These are phyloP conservation scores for Urocyon cinereoargenteus DNA, from an alignment of 2,797 vertebrate genomes.

Conservation along the genomic window DNA sequence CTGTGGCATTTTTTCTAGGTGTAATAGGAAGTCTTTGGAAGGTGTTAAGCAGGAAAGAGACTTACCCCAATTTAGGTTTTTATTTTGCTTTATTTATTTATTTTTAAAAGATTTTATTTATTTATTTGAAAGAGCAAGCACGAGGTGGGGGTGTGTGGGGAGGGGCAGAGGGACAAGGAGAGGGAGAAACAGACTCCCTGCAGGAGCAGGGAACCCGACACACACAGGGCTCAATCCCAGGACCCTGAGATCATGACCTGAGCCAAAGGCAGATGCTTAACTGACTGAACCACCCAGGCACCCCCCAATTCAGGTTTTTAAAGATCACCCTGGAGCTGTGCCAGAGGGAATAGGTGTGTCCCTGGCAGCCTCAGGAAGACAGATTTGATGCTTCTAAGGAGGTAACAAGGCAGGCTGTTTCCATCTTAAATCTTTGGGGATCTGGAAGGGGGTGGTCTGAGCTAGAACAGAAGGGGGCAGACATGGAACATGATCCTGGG, in stretches of 20 bases:
- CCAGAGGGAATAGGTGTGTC: neutral
- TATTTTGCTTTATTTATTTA: neutral
- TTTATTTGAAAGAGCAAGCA: neutral
- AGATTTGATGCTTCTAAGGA: neutral
- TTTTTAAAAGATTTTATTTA: neutral
- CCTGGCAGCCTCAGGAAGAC: neutral
- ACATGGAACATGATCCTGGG: fast-evolving
- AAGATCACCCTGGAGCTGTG: neutral
- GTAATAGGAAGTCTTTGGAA: neutral
- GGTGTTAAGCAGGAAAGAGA: neutral
- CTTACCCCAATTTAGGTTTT: neutral
- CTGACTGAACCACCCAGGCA: neutral
- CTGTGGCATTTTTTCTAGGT: neutral
- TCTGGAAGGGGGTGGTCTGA: neutral
- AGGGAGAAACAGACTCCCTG: neutral
- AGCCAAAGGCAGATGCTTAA: neutral
- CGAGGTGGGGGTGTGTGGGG: neutral
- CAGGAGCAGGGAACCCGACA: neutral
- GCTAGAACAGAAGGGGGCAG: neutral
- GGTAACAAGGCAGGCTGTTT: neutral
- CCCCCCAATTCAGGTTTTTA: neutral
- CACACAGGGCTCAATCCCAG: neutral
- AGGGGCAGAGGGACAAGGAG: neutral
- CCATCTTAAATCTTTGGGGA: neutral
- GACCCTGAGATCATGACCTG: neutral